A percentile compares a stretch with the other conserved stretches of the same genome.
These are phyloP conservation scores for Brachynemurus nebulosus DNA, from an alignment of 2,888 invertebrate genomes.

Conservation along the genomic window DNA sequence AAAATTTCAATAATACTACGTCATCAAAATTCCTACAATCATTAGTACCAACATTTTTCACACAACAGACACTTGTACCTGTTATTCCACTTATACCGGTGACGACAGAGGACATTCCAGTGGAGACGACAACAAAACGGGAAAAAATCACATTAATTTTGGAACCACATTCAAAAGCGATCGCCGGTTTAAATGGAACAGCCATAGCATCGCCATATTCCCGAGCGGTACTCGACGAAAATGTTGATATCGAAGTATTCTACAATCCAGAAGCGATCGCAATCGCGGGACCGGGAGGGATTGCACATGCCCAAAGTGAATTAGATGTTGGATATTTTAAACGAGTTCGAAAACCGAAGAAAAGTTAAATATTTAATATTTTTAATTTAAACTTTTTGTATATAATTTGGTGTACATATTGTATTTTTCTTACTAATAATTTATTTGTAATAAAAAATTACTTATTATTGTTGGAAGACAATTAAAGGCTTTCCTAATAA, in stretches of 20 bases:
- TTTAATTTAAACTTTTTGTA: too few relatives aligned
- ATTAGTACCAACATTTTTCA: not conserved
- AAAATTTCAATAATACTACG: not conserved
- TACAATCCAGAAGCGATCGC: conserved; percentile 57
- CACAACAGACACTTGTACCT: conserved; percentile 3
- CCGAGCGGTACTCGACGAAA: conserved; percentile 44
- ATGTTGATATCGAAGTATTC: conserved; percentile 44
- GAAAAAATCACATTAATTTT: conserved; percentile 33
- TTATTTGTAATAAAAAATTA: not conserved
- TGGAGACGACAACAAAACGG: not conserved
- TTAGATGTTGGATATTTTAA: conserved; percentile 35
- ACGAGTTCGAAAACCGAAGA: not conserved
- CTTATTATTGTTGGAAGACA: too few relatives aligned
- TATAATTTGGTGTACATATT: not conserved
- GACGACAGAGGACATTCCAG: not conserved
- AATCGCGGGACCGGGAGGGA: conserved; percentile 59
- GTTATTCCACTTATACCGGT: not conserved
- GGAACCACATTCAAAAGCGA: conserved; percentile 50
- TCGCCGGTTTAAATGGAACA: conserved; percentile 48
- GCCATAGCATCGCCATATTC: conserved; percentile 59
- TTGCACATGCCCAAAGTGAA: conserved; percentile 62
- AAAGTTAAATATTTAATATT: not conserved
- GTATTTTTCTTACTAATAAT: not conserved
- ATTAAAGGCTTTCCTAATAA: too few relatives aligned
- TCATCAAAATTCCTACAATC: not conserved